phyloP scores from a whole-genome alignment of 2,113 vertebrate genomes.

The Gila orcuttii region DNA sequence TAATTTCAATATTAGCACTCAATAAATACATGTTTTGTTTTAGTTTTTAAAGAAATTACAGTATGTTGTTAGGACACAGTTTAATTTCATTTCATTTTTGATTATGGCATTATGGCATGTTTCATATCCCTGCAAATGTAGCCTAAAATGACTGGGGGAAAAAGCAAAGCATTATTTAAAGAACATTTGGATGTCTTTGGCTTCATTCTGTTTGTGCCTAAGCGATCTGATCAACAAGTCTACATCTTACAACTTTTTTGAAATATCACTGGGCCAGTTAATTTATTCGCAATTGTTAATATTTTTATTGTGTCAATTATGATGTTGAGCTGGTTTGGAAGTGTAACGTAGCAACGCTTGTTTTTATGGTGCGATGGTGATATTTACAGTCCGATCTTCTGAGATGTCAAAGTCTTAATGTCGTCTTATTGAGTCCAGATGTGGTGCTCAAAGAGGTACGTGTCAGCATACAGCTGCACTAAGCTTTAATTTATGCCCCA shows the following conservation, averaged over 20 bases:
- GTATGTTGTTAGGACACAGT: background rate
- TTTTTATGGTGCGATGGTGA: constrained; percentile 43
- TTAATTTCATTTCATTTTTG: background rate
- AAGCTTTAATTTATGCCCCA: constrained; percentile 69
- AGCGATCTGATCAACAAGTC: background rate
- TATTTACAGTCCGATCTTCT: constrained; percentile 64
- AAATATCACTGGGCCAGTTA: too few species aligned
- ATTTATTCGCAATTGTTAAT: background rate
- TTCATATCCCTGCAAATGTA: background rate
- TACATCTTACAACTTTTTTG: background rate
- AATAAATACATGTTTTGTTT: background rate
- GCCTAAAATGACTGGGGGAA: background rate
- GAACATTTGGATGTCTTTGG: background rate
- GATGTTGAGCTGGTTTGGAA: background rate
- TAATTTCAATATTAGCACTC: background rate
- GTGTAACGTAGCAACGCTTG: constrained; percentile 34
- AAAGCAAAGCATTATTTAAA: background rate
- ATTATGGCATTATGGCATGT: background rate
- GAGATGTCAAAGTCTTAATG: constrained; percentile 62
- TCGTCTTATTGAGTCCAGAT: constrained; percentile 73
- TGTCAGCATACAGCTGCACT: constrained; percentile 60
- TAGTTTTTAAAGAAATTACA: background rate
- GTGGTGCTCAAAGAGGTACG: constrained; percentile 69
- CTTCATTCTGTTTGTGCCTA: background rate
- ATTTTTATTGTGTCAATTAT: background rate